Conservation (phyloP, 2,797 vertebrate species). For the Xyrichtys novacula region DNA sequence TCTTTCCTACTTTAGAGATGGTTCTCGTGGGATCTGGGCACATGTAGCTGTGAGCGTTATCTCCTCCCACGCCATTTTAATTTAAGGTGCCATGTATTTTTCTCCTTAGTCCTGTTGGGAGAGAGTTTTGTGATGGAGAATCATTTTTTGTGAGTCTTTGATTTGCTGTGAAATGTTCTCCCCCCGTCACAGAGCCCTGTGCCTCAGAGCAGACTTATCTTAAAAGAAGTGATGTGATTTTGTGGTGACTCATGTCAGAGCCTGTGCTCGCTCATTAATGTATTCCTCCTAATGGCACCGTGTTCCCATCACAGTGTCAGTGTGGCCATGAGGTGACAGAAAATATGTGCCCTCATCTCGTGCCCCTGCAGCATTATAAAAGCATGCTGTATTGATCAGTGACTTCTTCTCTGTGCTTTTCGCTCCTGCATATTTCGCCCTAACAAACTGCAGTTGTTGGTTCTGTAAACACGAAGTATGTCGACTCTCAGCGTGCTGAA, state of each 20-base stretch:
- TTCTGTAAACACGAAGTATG: constrained; percentile 20
- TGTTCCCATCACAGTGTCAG: constrained; percentile 15
- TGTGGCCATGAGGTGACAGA: constrained; percentile 38
- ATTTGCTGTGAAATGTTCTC: constrained; percentile 22
- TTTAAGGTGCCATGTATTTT: constrained; percentile 35
- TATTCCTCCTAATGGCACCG: constrained; percentile 31
- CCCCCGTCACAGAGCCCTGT: constrained; percentile 2
- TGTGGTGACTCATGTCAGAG: constrained; percentile 42
- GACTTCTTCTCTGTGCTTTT: constrained; percentile 23
- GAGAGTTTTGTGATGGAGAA: constrained; percentile 22
- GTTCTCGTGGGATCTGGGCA: constrained; percentile 19
- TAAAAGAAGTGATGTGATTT: constrained; percentile 23
- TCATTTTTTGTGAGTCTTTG: constrained; percentile 17
- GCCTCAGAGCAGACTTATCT: constrained; percentile 29
- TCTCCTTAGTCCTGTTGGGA: constrained; percentile 22
- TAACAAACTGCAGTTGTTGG: constrained; percentile 2
- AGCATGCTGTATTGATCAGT: constrained; percentile 8
- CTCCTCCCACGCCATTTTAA: constrained; percentile 36
- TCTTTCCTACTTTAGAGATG: constrained; percentile 21
- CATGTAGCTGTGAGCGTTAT: constrained; percentile 13
- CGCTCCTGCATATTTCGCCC: constrained; percentile 2
- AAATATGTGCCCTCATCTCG: constrained; percentile 33
- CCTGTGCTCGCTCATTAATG: constrained; percentile 44
- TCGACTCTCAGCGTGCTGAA: background rate
- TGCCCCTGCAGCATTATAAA: constrained; percentile 11